Conservation (phyloP, 2,888 invertebrate genomes). For the Kryphioiulus occultus region DNA sequence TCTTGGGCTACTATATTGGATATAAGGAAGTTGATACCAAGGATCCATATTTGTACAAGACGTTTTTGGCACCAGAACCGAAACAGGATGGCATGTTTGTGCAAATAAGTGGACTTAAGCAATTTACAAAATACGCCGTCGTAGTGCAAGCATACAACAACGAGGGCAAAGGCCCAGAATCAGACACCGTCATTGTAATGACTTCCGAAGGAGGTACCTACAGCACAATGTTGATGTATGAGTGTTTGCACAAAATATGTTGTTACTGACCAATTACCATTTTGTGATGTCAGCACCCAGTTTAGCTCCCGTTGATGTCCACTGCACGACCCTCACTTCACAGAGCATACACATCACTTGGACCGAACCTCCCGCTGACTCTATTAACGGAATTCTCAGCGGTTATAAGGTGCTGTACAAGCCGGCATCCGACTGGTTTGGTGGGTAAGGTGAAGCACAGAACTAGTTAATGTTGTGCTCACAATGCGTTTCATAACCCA, state of each 20-base stretch:
- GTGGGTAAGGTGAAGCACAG: constrained; percentile 67
- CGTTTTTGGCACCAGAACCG: constrained; percentile 52
- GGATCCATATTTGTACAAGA: constrained; percentile 55
- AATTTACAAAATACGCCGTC: constrained; percentile 62
- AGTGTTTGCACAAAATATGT: too few species aligned
- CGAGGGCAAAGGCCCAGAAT: constrained; percentile 61
- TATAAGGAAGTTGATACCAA: constrained; percentile 54
- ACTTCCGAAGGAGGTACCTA: constrained; percentile 62
- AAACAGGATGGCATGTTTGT: constrained; percentile 52
- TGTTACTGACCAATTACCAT: neutral
- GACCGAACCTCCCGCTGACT: constrained; percentile 89
- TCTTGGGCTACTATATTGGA: constrained; percentile 55
- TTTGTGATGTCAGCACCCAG: constrained; percentile 50
- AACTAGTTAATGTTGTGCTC: constrained; percentile 47
- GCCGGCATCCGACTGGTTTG: constrained; percentile 90
- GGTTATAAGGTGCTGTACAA: constrained; percentile 95
- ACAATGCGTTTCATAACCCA: neutral
- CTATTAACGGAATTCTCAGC: constrained; percentile 93
- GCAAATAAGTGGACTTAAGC: constrained; percentile 55
- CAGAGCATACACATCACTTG: constrained; percentile 94
- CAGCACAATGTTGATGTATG: neutral
- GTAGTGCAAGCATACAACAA: constrained; percentile 61
- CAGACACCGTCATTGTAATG: constrained; percentile 59
- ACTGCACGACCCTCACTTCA: constrained; percentile 90
- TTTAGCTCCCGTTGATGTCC: constrained; percentile 70